Evolutionary conservation across 2,888 invertebrate genomes (phyloP).

Genomic region (Scrobipalpa atriplicella): DNA sequence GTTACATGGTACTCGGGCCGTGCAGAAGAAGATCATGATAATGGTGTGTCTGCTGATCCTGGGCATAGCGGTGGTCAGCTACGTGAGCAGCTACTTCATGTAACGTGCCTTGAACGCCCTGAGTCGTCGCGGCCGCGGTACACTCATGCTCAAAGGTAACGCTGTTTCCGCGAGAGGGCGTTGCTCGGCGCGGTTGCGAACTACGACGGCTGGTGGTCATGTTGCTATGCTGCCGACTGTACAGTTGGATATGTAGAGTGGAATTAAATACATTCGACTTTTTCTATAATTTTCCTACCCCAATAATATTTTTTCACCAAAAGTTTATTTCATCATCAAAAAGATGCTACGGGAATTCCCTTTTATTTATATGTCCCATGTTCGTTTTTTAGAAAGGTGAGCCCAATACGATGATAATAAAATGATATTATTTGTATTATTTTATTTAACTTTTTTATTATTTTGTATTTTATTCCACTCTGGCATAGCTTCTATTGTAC

Average conservation of each 20-base stretch:
- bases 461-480: not conserved
- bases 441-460: too few species aligned
- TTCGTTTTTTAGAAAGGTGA: too few species aligned
- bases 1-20: constrained; percentile 74
- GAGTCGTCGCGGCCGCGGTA: constrained; percentile 47
- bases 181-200: constrained; percentile 31
- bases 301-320: too few species aligned
- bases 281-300: too few species aligned
- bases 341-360: too few species aligned
- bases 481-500: constrained; percentile 15
- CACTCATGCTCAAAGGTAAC: constrained; percentile 73
- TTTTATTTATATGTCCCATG: too few species aligned
- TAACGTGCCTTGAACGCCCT: constrained; percentile 57
- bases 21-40: constrained; percentile 96
- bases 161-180: constrained; percentile 51
- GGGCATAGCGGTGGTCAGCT: constrained; percentile 90
- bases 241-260: not conserved
- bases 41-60: constrained; percentile 94
- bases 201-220: not conserved
- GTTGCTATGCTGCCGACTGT: not conserved
- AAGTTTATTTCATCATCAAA: too few species aligned
- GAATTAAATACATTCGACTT: not conserved
- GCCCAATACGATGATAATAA: too few species aligned
- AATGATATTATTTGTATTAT: too few species aligned
- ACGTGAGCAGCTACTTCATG: constrained; percentile 84